phyloP scores from a whole-genome alignment of 2,113 vertebrate genomes.

The Aramus guarauna region DNA sequence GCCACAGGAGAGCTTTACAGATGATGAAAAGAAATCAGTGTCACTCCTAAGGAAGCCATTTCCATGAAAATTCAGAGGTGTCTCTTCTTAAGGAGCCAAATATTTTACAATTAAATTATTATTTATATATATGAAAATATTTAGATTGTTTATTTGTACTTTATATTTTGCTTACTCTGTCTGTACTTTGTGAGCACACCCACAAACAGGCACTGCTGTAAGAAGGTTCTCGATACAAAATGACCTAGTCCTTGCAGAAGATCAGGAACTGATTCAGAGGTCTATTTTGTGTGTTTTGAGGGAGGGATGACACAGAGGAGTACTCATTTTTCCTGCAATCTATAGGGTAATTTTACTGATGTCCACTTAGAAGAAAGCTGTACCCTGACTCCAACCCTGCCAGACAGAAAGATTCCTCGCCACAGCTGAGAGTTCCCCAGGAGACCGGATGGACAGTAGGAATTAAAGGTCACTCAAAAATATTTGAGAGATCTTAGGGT shows the following conservation, averaged over 20 bases:
- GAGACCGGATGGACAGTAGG: fast-evolving
- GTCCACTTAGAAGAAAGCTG: neutral
- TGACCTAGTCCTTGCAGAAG: neutral
- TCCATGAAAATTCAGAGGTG: neutral
- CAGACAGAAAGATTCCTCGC: neutral
- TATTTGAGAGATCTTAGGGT: neutral
- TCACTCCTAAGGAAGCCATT: neutral
- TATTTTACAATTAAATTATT: neutral
- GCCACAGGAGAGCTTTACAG: neutral
- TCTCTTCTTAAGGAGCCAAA: neutral
- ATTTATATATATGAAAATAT: neutral
- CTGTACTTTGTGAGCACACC: neutral
- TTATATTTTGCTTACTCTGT: neutral
- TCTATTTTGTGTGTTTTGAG: neutral
- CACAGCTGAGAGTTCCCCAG: neutral
- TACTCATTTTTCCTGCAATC: neutral
- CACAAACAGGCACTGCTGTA: neutral
- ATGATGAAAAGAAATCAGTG: neutral
- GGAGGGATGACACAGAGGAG: neutral
- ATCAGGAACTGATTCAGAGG: slow-evolving; percentile 31
- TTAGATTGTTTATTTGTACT: neutral
- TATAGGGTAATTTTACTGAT: neutral
- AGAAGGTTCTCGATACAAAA: neutral
- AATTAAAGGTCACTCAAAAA: neutral
- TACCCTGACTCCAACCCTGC: neutral